Evolutionary conservation across 92 coral and sea anemone genomes (phyloP).

Genomic region (Actinernus sp.): DNA sequence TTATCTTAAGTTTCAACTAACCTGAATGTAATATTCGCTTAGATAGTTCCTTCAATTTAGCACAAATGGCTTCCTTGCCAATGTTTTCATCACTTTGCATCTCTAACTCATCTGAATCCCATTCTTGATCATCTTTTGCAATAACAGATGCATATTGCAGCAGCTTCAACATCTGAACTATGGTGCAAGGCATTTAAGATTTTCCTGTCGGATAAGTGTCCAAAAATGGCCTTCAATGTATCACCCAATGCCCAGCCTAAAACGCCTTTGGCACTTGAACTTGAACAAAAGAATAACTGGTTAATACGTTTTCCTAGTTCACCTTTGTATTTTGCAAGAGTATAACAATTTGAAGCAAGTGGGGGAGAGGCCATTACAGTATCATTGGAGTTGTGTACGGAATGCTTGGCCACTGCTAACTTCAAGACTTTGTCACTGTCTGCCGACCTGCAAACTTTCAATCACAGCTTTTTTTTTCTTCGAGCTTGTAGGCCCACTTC

Average conservation of each 20-base stretch:
- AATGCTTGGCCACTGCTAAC: constrained; percentile 53
- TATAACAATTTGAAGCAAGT: constrained; percentile 47
- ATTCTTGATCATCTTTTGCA: constrained; percentile 4
- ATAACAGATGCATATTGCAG: constrained; percentile 66
- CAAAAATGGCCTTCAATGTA: constrained; percentile 46
- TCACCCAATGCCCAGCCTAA: too few species aligned
- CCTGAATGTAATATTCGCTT: constrained; percentile 48
- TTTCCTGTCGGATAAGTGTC: constrained; percentile 33
- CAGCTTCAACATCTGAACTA: constrained; percentile 47
- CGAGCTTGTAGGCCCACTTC: constrained; percentile 53
- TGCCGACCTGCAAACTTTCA: constrained; percentile 57
- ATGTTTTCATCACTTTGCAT: too few species aligned
- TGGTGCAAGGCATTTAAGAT: constrained; percentile 37
- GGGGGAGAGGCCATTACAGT: constrained; percentile 21
- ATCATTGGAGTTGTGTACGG: constrained; percentile 55
- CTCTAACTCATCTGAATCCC: constrained; percentile 10
- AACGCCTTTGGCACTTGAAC: too few species aligned
- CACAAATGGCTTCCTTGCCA: constrained; percentile 25
- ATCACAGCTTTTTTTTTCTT: constrained; percentile 50
- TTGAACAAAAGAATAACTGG: constrained; percentile 40
- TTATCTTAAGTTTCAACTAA: constrained; percentile 52
- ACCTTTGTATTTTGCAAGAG: constrained; percentile 35
- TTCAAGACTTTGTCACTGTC: constrained; percentile 46
- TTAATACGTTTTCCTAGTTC: constrained; percentile 62
- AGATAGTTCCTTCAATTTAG: constrained; percentile 35